phyloP scores from a whole-genome alignment of 2,113 vertebrate genomes.

The Apus apus region DNA sequence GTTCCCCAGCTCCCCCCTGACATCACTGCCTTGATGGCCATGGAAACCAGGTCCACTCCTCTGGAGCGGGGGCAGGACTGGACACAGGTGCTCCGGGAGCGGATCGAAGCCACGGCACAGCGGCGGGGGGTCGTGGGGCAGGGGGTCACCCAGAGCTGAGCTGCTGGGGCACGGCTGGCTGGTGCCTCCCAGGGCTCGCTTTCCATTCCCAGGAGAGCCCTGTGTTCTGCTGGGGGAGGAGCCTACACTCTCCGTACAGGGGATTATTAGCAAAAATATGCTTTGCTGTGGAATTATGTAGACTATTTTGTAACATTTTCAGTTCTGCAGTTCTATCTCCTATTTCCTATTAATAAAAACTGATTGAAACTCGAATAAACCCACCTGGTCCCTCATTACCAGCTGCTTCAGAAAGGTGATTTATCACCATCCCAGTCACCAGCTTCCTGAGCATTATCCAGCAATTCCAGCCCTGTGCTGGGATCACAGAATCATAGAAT shows the following conservation, averaged over 20 bases:
- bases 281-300: neutral
- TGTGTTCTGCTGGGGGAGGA: neutral
- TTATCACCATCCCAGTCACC: neutral
- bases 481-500: too few relatives aligned
- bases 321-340: neutral
- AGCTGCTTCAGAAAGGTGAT: neutral
- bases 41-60: slow-evolving; percentile 74
- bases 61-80: slow-evolving; percentile 80
- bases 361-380: neutral
- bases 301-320: neutral
- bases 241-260: accelerated
- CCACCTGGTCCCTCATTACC: neutral
- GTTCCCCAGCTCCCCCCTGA: slow-evolving; percentile 75
- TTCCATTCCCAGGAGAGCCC: neutral
- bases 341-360: neutral
- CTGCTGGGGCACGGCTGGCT: neutral
- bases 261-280: neutral
- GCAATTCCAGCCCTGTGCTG: neutral
- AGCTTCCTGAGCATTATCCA: neutral
- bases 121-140: accelerated
- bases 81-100: slow-evolving; percentile 74
- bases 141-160: neutral
- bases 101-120: neutral
- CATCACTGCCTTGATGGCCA: slow-evolving; percentile 74
- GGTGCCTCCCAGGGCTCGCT: neutral